Conservation (phyloP, 2,888 invertebrate species). For the Metacarcinus magister region DNA sequence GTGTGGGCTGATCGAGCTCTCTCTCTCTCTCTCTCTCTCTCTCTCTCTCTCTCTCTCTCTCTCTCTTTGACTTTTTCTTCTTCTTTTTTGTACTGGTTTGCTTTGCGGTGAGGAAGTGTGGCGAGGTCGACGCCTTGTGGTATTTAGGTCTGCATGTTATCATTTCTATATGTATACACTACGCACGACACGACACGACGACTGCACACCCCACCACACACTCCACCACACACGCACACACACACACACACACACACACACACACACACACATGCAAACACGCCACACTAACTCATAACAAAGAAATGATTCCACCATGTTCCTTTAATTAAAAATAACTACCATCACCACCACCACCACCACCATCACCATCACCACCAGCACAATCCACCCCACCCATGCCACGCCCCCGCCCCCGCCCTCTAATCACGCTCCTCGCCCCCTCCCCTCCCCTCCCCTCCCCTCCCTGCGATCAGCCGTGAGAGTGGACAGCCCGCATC, state of each 20-base stretch:
- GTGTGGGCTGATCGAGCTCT: neutral
- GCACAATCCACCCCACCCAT: neutral
- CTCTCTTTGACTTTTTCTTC: no score
- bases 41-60: no score
- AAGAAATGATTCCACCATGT: neutral
- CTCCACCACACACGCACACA: neutral
- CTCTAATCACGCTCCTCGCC: neutral
- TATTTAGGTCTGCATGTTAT: conserved; percentile 13
- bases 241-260: neutral
- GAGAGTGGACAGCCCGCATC: conserved; percentile 65
- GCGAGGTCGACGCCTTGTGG: neutral
- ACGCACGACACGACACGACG: no score
- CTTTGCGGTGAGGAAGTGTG: no score
- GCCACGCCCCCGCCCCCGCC: neutral
- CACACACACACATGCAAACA: neutral
- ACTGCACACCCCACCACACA: no score
- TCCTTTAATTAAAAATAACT: neutral
- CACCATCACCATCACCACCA: neutral
- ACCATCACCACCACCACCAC: neutral
- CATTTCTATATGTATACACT: neutral
- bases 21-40: no score
- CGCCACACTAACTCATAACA: neutral
- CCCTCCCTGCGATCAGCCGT: neutral
- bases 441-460: neutral
- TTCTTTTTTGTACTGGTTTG: no score